These are phyloP conservation scores for Drosophila kikkawai DNA, from an alignment of 1,140 invertebrate genomes.

Conservation along the genomic window DNA sequence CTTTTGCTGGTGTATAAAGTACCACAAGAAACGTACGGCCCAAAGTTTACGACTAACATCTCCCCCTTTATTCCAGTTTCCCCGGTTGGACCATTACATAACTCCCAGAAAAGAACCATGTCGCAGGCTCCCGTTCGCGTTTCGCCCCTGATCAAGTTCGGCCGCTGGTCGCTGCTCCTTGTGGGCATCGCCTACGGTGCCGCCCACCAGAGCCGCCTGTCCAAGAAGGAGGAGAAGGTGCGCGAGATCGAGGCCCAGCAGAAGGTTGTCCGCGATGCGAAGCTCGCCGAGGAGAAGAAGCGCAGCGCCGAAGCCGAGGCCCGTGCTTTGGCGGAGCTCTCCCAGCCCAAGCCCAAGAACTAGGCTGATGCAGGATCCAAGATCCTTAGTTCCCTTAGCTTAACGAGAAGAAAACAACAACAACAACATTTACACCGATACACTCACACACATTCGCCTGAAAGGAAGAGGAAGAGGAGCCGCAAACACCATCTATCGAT, in stretches of 20 bases:
- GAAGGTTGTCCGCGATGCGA: slow-evolving; percentile 89
- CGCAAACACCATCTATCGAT: slow-evolving; percentile 15
- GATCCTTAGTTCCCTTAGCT: slow-evolving; percentile 36
- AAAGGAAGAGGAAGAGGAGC: slow-evolving; percentile 4
- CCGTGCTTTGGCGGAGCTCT: slow-evolving; percentile 72
- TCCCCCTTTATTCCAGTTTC: slow-evolving; percentile 49
- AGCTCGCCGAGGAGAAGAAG: slow-evolving; percentile 89
- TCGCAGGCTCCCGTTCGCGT: slow-evolving; percentile 88
- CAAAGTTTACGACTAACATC: slow-evolving; percentile 2
- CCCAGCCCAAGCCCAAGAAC: slow-evolving; percentile 57
- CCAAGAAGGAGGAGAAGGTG: slow-evolving; percentile 88
- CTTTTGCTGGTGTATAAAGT: background rate
- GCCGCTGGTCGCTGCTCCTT: slow-evolving; percentile 90
- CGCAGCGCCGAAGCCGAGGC: slow-evolving; percentile 84
- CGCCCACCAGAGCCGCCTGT: slow-evolving; percentile 89
- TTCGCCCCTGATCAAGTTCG: slow-evolving; percentile 90
- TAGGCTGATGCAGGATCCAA: slow-evolving; percentile 4
- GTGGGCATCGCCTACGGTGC: slow-evolving; percentile 90
- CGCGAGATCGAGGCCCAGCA: slow-evolving; percentile 89
- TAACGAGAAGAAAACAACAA: slow-evolving; percentile 33
- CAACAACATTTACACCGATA: slow-evolving; percentile 46
- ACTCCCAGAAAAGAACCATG: slow-evolving; percentile 66
- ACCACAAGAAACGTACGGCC: background rate
- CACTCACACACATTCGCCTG: slow-evolving; percentile 18
- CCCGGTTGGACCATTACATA: slow-evolving; percentile 75